These are phyloP conservation scores for Lordiphosa andalusiaca DNA, from an alignment of 2,888 invertebrate genomes.

Conservation along the genomic window DNA sequence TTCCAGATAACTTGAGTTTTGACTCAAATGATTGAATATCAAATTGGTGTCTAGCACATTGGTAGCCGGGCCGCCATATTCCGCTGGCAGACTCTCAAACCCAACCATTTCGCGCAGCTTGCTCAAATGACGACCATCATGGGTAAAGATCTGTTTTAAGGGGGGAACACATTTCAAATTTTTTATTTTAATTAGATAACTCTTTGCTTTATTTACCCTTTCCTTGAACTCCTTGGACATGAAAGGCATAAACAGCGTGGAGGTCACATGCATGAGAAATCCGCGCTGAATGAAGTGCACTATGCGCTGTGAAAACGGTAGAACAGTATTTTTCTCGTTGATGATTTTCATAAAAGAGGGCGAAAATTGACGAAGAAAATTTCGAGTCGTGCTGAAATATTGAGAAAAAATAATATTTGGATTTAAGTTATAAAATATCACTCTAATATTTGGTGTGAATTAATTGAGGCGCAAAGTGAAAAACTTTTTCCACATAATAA, in stretches of 20 bases:
- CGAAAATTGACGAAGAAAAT: slow-evolving; percentile 68
- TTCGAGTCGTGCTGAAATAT: slow-evolving; percentile 62
- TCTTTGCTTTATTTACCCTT: slow-evolving; percentile 41
- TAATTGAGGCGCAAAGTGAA: too few relatives aligned
- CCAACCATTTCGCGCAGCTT: slow-evolving; percentile 77
- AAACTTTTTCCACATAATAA: too few relatives aligned
- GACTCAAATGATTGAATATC: slow-evolving; percentile 68
- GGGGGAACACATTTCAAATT: too few relatives aligned
- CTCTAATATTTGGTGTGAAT: too few relatives aligned
- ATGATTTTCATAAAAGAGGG: slow-evolving; percentile 70
- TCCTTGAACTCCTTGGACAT: slow-evolving; percentile 76
- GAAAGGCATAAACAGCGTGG: slow-evolving; percentile 74
- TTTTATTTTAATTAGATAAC: too few relatives aligned
- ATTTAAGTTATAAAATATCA: too few relatives aligned
- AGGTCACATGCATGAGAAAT: slow-evolving; percentile 72
- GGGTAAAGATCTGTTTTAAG: slow-evolving; percentile 65
- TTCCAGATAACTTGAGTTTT: slow-evolving; percentile 65
- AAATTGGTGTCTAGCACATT: slow-evolving; percentile 72
- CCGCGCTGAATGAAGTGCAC: slow-evolving; percentile 77
- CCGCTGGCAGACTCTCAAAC: slow-evolving; percentile 71
- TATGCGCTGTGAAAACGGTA: slow-evolving; percentile 72
- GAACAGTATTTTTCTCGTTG: slow-evolving; percentile 73
- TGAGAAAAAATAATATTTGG: not conserved
- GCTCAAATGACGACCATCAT: slow-evolving; percentile 73
- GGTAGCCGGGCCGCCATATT: slow-evolving; percentile 75